phyloP scores from a whole-genome alignment of 2,888 invertebrate genomes.

The Sesamia inferens region DNA sequence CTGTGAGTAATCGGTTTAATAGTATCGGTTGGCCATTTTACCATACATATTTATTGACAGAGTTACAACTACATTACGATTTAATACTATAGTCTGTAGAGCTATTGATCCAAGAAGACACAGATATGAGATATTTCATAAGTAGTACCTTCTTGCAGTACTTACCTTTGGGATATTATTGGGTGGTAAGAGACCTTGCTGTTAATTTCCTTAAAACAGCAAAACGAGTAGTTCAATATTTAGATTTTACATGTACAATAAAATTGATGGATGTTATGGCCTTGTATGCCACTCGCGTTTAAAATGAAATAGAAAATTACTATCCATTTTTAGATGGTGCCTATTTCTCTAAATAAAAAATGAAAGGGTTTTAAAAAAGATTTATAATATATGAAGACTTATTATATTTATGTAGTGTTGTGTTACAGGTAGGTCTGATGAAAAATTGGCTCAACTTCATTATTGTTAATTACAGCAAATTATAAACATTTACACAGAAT shows the following conservation, averaged over 20 bases:
- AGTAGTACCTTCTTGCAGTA: constrained; percentile 9
- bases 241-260: background rate
- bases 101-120: constrained; percentile 35
- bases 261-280: background rate
- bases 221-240: constrained; percentile 3
- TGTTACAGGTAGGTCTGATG: constrained; percentile 48
- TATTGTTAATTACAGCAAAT: constrained; percentile 20
- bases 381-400: constrained; percentile 48
- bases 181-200: background rate
- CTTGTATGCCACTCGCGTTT: background rate
- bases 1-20: constrained; percentile 57
- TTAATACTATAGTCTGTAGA: constrained; percentile 2
- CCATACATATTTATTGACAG: constrained; percentile 11
- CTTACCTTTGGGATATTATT: background rate
- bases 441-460: constrained; percentile 32
- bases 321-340: background rate
- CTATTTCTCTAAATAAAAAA: background rate
- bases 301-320: background rate
- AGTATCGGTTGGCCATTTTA: constrained; percentile 55
- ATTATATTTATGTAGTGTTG: constrained; percentile 41
- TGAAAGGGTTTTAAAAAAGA: background rate
- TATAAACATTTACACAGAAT: constrained; percentile 15
- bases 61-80: constrained; percentile 22
- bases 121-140: constrained; percentile 20
- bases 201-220: constrained; percentile 8